Evolutionary conservation across 2,113 vertebrate species (phyloP).

Genomic region (Salvelinus fontinalis): DNA sequence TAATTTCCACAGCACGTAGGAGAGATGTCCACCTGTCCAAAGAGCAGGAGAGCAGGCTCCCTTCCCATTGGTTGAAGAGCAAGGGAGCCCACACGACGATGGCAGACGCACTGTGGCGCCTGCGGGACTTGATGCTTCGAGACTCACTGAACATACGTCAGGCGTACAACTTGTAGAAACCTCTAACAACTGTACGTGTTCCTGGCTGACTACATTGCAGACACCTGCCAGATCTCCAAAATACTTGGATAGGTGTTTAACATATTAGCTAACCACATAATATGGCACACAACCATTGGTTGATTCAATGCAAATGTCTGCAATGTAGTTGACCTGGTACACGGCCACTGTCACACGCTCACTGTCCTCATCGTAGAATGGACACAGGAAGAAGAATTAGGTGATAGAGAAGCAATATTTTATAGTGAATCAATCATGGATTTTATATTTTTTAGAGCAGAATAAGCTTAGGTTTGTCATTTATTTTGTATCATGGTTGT

Average conservation of each 20-base stretch:
- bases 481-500: conserved; percentile 42
- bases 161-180: conserved; percentile 84
- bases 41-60: conserved; percentile 95
- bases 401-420: conserved; percentile 71
- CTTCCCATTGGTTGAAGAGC: conserved; percentile 96
- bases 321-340: too few species aligned
- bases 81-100: conserved; percentile 98
- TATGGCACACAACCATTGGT: too few species aligned
- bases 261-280: too few species aligned
- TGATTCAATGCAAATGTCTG: too few species aligned
- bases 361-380: conserved; percentile 40
- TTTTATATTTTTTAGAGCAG: conserved; percentile 71
- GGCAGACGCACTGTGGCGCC: conserved; percentile 94
- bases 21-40: conserved; percentile 89
- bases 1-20: conserved; percentile 79
- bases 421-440: conserved; percentile 59
- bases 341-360: conserved; percentile 32
- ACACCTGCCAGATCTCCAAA: too few species aligned
- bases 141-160: conserved; percentile 97
- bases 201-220: too few species aligned
- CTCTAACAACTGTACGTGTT: conserved; percentile 35
- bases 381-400: conserved; percentile 45
- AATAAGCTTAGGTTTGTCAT: conserved; percentile 53
- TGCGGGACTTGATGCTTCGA: conserved; percentile 95
- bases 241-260: too few species aligned